These are phyloP conservation scores for Hyperopisus bebe DNA, from an alignment of 2,113 vertebrate genomes.

Conservation along the genomic window DNA sequence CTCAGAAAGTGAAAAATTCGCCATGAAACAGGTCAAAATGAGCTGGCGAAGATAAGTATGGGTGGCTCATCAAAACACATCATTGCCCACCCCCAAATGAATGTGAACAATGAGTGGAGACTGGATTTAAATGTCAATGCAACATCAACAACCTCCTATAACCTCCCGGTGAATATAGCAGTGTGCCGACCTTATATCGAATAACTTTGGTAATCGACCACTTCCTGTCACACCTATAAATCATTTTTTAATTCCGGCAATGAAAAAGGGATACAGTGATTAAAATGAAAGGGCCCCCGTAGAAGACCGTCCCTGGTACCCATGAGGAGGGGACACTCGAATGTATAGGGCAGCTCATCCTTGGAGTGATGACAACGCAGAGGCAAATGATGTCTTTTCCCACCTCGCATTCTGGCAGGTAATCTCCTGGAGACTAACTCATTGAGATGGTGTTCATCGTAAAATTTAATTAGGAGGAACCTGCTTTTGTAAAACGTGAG, in stretches of 20 bases:
- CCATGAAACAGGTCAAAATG: background rate
- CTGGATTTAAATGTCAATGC: background rate
- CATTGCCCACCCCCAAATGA: too few relatives aligned
- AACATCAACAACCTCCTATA: background rate
- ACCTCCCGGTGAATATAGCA: background rate
- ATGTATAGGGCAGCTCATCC: conserved; percentile 14
- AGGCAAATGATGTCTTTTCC: conserved; percentile 38
- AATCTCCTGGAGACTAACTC: conserved; percentile 43
- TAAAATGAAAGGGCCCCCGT: conserved; percentile 27
- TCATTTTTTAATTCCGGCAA: conserved; percentile 37
- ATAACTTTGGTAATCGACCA: conserved; percentile 16
- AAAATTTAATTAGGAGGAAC: conserved; percentile 33
- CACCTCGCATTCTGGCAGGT: conserved; percentile 29
- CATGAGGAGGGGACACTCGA: conserved; percentile 1
- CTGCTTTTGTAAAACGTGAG: background rate
- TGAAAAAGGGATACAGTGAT: conserved; percentile 32
- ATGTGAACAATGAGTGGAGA: background rate
- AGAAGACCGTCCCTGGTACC: conserved; percentile 7
- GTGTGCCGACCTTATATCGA: conserved; percentile 4
- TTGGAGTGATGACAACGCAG: conserved; percentile 36
- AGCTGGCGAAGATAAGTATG: background rate
- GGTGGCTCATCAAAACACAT: background rate
- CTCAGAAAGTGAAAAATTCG: background rate
- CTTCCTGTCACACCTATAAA: conserved; percentile 30
- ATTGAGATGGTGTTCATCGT: conserved; percentile 22